Percentiles rank a stretch among this genome's conserved stretches.
Evolutionary conservation across 2,888 invertebrate species (phyloP).

Genomic region (Drosophila acutilabella): DNA sequence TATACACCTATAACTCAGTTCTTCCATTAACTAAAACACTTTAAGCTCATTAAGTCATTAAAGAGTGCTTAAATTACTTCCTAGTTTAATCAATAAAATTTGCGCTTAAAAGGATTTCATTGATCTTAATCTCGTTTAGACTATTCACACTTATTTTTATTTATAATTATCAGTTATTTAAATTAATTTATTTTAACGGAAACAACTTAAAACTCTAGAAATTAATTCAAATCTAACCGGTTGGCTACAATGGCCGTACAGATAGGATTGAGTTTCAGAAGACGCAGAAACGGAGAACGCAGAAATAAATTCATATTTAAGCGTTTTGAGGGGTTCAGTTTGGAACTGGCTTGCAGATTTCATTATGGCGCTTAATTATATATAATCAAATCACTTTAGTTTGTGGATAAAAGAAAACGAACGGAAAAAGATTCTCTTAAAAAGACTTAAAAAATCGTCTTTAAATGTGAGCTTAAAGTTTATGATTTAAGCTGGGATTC

Average conservation of each 20-base stretch:
- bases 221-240: conserved; percentile 12
- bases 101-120: background rate
- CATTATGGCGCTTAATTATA: conserved; percentile 14
- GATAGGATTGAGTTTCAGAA: conserved; percentile 7
- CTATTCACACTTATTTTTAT: conserved; percentile 15
- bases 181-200: conserved; percentile 8
- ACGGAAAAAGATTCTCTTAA: background rate
- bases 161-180: conserved; percentile 4
- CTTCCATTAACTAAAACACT: background rate
- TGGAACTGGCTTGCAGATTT: conserved; percentile 20
- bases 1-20: too few species aligned
- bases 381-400: conserved; percentile 13
- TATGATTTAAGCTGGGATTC: too few species aligned
- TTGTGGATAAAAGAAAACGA: background rate
- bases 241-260: conserved; percentile 10
- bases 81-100: conserved; percentile 1
- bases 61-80: background rate
- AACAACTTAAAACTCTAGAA: conserved; percentile 12
- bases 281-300: background rate
- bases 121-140: conserved; percentile 12
- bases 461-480: too few species aligned
- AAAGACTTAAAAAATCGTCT: too few species aligned
- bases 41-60: background rate
- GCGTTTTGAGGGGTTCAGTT: conserved; percentile 1
- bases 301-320: conserved; percentile 14